phyloP scores from a whole-genome alignment of 2,113 vertebrate species.

The Erythrocercus mccallii region DNA sequence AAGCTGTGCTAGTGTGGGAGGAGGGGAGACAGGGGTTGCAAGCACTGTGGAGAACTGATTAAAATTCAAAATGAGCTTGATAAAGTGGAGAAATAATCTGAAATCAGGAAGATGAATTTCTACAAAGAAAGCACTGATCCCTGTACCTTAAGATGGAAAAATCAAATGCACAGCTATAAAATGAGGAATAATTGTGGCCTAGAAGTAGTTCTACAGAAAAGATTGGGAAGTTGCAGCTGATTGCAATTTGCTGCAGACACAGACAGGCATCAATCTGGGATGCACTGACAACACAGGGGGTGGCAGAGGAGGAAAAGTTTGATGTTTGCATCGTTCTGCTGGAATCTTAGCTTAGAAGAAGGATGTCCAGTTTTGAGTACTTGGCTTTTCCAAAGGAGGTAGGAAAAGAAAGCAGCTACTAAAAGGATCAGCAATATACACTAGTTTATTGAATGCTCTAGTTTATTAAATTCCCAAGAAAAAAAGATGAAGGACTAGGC shows the following conservation, averaged over 20 bases:
- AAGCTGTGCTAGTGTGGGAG: constrained; percentile 57
- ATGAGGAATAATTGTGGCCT: constrained; percentile 42
- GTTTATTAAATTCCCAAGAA: background rate
- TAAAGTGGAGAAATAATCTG: constrained; percentile 42
- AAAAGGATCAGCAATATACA: background rate
- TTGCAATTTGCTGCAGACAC: constrained; percentile 40
- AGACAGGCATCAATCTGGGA: background rate
- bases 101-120: constrained; percentile 55
- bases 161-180: constrained; percentile 35
- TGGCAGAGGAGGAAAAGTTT: background rate
- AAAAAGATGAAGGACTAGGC: background rate
- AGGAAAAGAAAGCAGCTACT: background rate
- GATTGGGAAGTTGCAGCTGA: constrained; percentile 22
- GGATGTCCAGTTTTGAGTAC: background rate
- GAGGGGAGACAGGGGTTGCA: constrained; percentile 30
- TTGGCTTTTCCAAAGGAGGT: background rate
- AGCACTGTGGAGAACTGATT: constrained; percentile 28
- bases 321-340: background rate
- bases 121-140: background rate
- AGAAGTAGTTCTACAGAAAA: background rate
- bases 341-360: background rate
- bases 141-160: constrained; percentile 31
- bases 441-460: background rate
- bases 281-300: background rate
- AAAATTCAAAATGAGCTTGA: constrained; percentile 53